Base-by-base conservation (phyloP, 2,888 invertebrate genomes). In the Agrochola lota region DNA sequence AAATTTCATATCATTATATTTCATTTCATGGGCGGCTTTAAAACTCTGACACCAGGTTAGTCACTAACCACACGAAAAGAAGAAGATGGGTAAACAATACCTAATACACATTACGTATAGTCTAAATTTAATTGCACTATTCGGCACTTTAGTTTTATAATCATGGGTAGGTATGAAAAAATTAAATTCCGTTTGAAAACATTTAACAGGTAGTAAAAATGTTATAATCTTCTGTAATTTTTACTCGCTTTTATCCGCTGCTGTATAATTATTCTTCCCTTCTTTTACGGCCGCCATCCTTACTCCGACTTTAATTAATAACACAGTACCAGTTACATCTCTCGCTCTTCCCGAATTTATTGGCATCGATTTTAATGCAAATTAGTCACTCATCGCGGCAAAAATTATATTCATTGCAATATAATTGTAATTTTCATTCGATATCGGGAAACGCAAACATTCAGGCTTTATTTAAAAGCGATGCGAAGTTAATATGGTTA, bases 401-500 rank as follows among this genome's bases (percentile, higher is more conserved):
- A 23, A 69, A 80, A 75, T 75, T n/a, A 84, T 80, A 57, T 71
- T 84, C 6, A 84, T 64, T 75, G 20, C 59, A 68, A 74, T 64
- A 17, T 71, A 78, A 73, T 67, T 83, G 23, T 71, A 30, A 82
- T 63, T 71, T 71, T 69, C 52, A 63, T 77, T 74, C 67, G 63
- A 57, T 35, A 73, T 52, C 70, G 59, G 66, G 26, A 30, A 63
- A 69, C 15, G 23, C 55, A 64, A 83, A 69, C 20, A 71, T 40
- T 57, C 43, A 40, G 11, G 11, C 30, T 71, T 67, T 60, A 74
- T 63, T 70, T 71, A 20, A 71, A 69, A 75, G 43, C 60, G 30
- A 49, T 52, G 15, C 49, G n/a, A 64, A 68, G 15, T 52, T 71
- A 70, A 72, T 69, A 55, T 26, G 15, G 23, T 64, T 43, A 15